Evolutionary conservation across 1,140 invertebrate genomes (phyloP).

Genomic region (Conus ventricosus): DNA sequence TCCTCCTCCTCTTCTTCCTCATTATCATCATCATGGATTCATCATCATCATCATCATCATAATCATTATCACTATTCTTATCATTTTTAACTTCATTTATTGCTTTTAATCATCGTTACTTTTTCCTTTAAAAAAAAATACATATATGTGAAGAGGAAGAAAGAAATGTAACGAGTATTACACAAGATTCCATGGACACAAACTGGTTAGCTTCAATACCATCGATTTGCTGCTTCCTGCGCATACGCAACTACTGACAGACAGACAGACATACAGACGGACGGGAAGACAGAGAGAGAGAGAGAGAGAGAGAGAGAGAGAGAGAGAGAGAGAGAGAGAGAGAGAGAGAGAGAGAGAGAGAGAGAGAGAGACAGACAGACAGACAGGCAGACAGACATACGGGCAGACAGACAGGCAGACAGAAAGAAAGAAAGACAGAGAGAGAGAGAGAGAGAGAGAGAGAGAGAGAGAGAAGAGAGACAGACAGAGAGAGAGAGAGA

Average conservation of each 20-base stretch:
- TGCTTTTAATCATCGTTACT: too few species aligned
- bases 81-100: too few species aligned
- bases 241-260: background rate
- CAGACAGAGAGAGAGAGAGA: background rate
- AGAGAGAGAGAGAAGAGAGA: background rate
- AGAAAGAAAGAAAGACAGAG: background rate
- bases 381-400: background rate
- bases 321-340: constrained; percentile 17
- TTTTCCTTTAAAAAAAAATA: too few species aligned
- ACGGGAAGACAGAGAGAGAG: constrained; percentile 19
- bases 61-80: too few species aligned
- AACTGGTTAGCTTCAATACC: too few species aligned
- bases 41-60: too few species aligned
- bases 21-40: too few species aligned
- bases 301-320: constrained; percentile 23
- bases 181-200: background rate
- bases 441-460: background rate
- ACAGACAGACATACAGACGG: background rate
- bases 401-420: too few species aligned
- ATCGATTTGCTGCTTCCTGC: too few species aligned
- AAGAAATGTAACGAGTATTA: background rate
- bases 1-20: too few species aligned
- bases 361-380: background rate
- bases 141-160: background rate
- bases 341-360: constrained; percentile 1